phyloP scores from a whole-genome alignment of 2,888 invertebrate species.

The Mesochorus sp. region DNA sequence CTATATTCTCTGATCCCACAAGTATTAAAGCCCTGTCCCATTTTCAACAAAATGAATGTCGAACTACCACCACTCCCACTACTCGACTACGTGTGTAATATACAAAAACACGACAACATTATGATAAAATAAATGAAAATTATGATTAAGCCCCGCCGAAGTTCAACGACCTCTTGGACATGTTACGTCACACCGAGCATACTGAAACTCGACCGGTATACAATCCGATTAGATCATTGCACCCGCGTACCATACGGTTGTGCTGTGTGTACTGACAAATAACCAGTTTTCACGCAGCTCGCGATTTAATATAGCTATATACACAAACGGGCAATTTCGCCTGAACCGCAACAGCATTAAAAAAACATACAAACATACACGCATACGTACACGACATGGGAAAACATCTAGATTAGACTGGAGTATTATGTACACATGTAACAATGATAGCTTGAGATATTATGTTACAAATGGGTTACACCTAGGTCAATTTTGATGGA shows the following conservation, averaged over 20 bases:
- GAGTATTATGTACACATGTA: not conserved
- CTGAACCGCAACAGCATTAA: not conserved
- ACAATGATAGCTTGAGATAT: not conserved
- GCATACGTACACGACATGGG: too few species aligned
- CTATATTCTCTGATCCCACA: not conserved
- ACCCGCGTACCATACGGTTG: constrained; percentile 29
- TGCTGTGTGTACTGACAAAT: constrained; percentile 31
- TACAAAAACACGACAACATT: not conserved
- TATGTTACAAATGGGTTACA: not conserved
- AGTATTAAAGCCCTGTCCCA: not conserved
- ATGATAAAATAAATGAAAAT: not conserved
- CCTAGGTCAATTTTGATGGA: not conserved
- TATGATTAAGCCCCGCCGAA: constrained; percentile 1
- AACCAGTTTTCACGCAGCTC: constrained; percentile 33
- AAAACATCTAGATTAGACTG: not conserved
- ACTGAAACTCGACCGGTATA: constrained; percentile 22
- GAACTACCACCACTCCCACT: too few species aligned
- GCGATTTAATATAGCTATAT: not conserved
- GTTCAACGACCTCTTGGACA: constrained; percentile 12
- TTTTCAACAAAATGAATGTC: not conserved
- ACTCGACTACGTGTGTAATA: not conserved
- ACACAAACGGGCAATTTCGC: not conserved
- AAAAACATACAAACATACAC: not conserved
- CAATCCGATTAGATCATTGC: constrained; percentile 24
- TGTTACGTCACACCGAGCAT: not conserved